Base-by-base conservation (phyloP, 2,113 vertebrate species). In the Etheostoma cragini region DNA sequence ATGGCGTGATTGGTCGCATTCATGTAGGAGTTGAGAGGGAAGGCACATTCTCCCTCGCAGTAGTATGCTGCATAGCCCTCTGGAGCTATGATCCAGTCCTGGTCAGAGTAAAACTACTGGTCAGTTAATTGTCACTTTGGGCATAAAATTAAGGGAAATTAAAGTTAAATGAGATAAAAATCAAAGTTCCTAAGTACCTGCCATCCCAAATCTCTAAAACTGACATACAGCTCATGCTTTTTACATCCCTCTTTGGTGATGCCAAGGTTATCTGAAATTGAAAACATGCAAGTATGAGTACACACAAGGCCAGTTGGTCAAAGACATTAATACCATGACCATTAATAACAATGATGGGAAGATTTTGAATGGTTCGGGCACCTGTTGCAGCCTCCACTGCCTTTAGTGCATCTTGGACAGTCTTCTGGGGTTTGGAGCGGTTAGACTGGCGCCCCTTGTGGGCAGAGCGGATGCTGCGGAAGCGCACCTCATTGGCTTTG, bases 11-110 rank as follows among this genome's bases (percentile, higher is more conserved):
- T 99, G 81, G 98, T 99, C 72, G 98, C 98, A 0, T 99, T 99
- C 98, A 99, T 99, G 94, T 99, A 98, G 42, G 98, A 99, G 78
- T 99, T 99, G 82, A 99, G 85, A 0, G 98, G 98, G 89, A 99
- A 99, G 85, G 97, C 97, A 6, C 98, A 99, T 88, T 99, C 98
- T 33, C 98, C 98, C 91, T 99, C 98, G 45, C 98, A 99, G 93
- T 98, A 99, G 92, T 97, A 99, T 0, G 98, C 98, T 4, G 97
- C 97, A 0, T 99, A 99, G 80, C 98, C 98, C 77, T 99, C 98
- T 0, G 98, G 98, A 35, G 98, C 98, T 0, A 99, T 99, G 90
- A 99, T 99, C 98, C 98, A 99, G 93, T 99, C 98, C 98, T 99
- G 78, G 78, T 54, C 19, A 21, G 22, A 65, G 3, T 35, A 63